Evolutionary conservation across 2,888 invertebrate genomes (phyloP).

Genomic region (Drosophila quasianomalipes): DNA sequence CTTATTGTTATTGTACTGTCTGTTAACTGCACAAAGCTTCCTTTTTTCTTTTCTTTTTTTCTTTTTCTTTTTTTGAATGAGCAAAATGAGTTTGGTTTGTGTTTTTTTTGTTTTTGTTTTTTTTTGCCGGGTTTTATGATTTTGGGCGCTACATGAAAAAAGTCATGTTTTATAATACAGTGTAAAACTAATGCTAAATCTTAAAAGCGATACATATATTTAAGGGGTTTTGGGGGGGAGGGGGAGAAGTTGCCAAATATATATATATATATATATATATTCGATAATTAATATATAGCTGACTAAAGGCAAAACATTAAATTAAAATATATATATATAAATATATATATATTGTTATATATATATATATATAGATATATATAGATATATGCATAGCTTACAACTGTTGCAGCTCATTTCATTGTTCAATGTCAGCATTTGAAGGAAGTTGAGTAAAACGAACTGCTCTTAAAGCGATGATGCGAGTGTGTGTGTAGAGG

Average conservation of each 20-base stretch:
- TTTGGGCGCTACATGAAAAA: constrained; percentile 23
- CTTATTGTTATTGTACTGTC: constrained; percentile 51
- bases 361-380: constrained; percentile 1
- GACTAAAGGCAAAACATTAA: constrained; percentile 53
- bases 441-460: neutral
- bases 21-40: constrained; percentile 54
- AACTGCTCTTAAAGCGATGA: constrained; percentile 33
- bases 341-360: neutral
- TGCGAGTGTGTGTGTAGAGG: neutral
- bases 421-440: constrained; percentile 11
- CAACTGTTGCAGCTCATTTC: constrained; percentile 15
- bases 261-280: constrained; percentile 4
- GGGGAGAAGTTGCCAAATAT: constrained; percentile 8
- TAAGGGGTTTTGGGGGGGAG: neutral
- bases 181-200: constrained; percentile 40
- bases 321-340: constrained; percentile 19
- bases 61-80: neutral
- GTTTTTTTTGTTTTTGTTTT: neutral
- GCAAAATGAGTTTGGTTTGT: neutral
- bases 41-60: neutral
- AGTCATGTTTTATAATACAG: constrained; percentile 50
- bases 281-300: constrained; percentile 19
- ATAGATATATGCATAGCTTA: constrained; percentile 3
- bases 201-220: constrained; percentile 41
- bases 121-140: neutral